Conservation (phyloP, 2,797 vertebrate genomes). For the Brotula barbata region DNA sequence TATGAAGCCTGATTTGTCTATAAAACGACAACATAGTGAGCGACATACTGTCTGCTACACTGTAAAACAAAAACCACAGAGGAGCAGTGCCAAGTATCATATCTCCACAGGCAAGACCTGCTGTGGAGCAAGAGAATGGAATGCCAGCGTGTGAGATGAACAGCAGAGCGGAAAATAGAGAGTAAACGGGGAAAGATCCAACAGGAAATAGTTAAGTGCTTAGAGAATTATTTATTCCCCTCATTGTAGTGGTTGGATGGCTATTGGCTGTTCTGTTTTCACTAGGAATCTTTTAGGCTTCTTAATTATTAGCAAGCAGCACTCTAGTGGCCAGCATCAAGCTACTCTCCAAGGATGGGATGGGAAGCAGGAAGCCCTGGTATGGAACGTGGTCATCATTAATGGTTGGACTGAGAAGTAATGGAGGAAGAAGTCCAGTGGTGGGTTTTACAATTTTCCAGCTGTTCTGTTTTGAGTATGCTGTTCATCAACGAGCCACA, state of each 20-base stretch:
- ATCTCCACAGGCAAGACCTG: slow-evolving; percentile 46
- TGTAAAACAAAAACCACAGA: slow-evolving; percentile 35
- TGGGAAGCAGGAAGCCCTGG: slow-evolving; percentile 18
- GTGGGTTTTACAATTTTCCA: slow-evolving; percentile 40
- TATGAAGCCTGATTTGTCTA: slow-evolving; percentile 18
- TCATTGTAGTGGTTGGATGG: slow-evolving; percentile 56
- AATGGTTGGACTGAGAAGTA: slow-evolving; percentile 47
- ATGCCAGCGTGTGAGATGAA: slow-evolving; percentile 34
- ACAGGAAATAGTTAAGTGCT: slow-evolving; percentile 67
- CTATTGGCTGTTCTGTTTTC: slow-evolving; percentile 45
- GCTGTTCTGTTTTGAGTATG: slow-evolving; percentile 35
- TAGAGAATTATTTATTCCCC: slow-evolving; percentile 63
- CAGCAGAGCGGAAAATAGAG: slow-evolving; percentile 34
- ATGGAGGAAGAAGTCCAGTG: slow-evolving; percentile 39
- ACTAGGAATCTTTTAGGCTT: slow-evolving; percentile 35
- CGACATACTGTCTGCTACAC: slow-evolving; percentile 42
- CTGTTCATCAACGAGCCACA: slow-evolving; percentile 16
- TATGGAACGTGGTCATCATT: slow-evolving; percentile 23
- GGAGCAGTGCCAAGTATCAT: slow-evolving; percentile 25
- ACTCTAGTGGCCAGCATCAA: slow-evolving; percentile 14
- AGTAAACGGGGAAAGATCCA: slow-evolving; percentile 48
- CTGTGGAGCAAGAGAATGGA: slow-evolving; percentile 37
- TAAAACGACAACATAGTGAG: slow-evolving; percentile 35
- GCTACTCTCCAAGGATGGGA: slow-evolving; percentile 9
- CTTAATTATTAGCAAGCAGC: slow-evolving; percentile 30